Percentiles rank a stretch among this genome's conserved stretches.
Evolutionary conservation across 2,113 vertebrate species (phyloP).

Genomic region (Datnioides undecimradiatus): DNA sequence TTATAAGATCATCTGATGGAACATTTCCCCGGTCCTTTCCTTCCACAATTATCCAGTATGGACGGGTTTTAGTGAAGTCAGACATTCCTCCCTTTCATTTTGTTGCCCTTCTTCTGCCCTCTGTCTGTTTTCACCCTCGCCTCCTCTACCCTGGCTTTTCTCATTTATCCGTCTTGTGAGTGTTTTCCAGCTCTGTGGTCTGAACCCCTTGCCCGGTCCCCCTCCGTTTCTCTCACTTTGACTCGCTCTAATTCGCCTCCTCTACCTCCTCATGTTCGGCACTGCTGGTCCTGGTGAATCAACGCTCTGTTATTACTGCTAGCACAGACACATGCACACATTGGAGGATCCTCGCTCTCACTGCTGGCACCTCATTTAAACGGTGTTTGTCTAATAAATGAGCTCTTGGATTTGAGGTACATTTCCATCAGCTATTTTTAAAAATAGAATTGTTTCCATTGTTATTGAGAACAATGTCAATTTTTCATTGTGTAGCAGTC

Average conservation of each 20-base stretch:
- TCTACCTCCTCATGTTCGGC: constrained; percentile 4
- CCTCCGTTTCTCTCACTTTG: constrained; percentile 35
- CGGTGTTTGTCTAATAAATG: constrained; percentile 36
- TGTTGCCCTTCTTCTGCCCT: neutral
- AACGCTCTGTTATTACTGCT: constrained; percentile 28
- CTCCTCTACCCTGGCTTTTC: neutral
- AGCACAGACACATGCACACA: neutral
- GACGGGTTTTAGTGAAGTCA: neutral
- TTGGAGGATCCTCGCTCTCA: neutral
- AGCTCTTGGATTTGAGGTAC: constrained; percentile 19
- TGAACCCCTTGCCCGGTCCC: neutral
- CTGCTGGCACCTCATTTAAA: constrained; percentile 13
- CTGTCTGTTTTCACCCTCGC: neutral
- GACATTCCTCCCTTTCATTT: neutral
- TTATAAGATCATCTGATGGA: neutral
- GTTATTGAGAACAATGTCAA: neutral
- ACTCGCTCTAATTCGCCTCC: constrained; percentile 42
- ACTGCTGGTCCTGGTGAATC: constrained; percentile 36
- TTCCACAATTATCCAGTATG: neutral
- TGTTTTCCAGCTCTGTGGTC: constrained; percentile 16
- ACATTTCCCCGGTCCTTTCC: neutral
- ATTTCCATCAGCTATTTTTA: constrained; percentile 12
- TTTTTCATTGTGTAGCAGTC: neutral
- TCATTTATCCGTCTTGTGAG: constrained; percentile 18
- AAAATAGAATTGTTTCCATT: constrained; percentile 9